These are phyloP conservation scores for Phalacrocorax pelagicus DNA, from an alignment of 2,113 vertebrate species.

Conservation along the genomic window DNA sequence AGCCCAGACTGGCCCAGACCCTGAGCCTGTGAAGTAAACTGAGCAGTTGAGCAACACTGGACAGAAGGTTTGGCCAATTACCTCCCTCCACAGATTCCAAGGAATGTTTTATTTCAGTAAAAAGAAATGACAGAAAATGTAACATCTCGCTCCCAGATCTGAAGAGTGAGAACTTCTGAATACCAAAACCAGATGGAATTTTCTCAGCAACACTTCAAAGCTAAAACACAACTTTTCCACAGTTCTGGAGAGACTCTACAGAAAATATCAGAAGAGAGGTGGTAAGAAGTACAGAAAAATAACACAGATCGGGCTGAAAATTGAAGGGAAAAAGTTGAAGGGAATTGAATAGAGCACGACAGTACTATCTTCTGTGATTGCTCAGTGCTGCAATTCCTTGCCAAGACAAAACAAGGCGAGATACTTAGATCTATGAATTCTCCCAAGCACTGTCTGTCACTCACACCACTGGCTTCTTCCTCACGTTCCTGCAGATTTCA, in stretches of 20 bases:
- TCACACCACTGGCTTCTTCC: not conserved
- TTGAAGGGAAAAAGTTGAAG: not conserved
- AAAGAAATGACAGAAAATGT: not conserved
- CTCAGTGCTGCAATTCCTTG: not conserved
- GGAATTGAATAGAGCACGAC: not conserved
- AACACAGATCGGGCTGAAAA: not conserved
- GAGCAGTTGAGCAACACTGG: conserved; percentile 48
- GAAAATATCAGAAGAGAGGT: not conserved
- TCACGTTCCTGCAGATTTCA: not conserved
- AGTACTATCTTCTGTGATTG: not conserved
- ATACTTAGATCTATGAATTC: not conserved
- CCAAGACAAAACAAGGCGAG: not conserved
- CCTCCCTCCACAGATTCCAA: not conserved
- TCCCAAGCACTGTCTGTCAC: not conserved
- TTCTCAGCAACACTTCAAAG: conserved; percentile 11
- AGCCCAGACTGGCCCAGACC: conserved; percentile 7
- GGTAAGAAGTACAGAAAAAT: not conserved
- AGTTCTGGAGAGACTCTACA: not conserved
- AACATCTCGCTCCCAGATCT: not conserved
- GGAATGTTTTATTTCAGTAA: conserved; percentile 20
- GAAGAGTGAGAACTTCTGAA: not conserved
- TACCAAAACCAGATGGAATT: conserved; percentile 8
- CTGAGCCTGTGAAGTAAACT: not conserved
- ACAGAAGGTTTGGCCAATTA: conserved; percentile 25
- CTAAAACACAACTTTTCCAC: not conserved